Evolutionary conservation across 2,113 vertebrate species (phyloP).

Genomic region (Ondatra zibethicus): DNA sequence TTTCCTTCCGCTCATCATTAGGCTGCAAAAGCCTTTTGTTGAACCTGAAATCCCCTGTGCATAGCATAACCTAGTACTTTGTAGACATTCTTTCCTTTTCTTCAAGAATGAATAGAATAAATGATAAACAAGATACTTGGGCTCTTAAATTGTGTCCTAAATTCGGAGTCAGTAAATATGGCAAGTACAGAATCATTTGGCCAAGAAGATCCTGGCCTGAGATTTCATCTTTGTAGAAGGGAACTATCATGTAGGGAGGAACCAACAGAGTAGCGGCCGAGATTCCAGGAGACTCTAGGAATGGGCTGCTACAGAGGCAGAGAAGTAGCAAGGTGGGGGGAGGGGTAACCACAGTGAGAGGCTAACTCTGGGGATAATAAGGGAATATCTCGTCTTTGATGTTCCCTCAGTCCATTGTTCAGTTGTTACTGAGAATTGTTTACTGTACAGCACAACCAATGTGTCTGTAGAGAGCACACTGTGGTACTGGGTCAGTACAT

Average conservation of each 20-base stretch:
- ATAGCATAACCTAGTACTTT: not conserved
- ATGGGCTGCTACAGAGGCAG: not conserved
- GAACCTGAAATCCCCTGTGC: not conserved
- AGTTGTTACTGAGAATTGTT: not conserved
- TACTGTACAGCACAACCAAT: not conserved
- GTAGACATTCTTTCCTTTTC: not conserved
- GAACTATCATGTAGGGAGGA: not conserved
- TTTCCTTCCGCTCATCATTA: not conserved
- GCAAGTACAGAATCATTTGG: not conserved
- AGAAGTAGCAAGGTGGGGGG: too few relatives aligned
- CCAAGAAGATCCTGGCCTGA: not conserved
- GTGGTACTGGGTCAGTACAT: not conserved
- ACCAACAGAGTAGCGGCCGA: not conserved
- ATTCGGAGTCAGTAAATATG: not conserved
- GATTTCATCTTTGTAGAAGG: not conserved
- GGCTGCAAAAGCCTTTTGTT: not conserved
- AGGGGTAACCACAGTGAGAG: not conserved
- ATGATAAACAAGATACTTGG: not conserved
- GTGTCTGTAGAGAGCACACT: not conserved
- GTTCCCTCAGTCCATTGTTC: not conserved
- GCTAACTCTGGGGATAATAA: not conserved
- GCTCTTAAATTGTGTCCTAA: not conserved
- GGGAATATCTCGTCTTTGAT: not conserved
- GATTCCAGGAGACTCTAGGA: not conserved
- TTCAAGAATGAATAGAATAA: not conserved